Base-by-base conservation (phyloP, 2,888 invertebrate genomes). In the Pandemis cinnamomeana region DNA sequence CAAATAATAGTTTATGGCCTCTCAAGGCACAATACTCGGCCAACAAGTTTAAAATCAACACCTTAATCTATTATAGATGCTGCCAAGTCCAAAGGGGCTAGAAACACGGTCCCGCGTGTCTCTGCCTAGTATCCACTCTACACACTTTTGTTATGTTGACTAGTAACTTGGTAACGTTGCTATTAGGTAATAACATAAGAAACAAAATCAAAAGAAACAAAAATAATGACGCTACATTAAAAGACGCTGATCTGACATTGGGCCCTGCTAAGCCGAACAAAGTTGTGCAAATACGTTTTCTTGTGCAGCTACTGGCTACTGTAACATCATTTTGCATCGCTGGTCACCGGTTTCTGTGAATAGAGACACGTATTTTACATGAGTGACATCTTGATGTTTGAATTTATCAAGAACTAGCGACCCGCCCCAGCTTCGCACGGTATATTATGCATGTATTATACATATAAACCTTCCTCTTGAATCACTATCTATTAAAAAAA, bases 301-400 rank as follows among this genome's bases (percentile, higher is more conserved):
- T 67, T 53, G 41, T 53, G 15, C 15, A 53, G 67, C 41, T 67
- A 53, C 66, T 67, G 36, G 67, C 41, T 67, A 53, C 66, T 67
- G 36, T 36, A 53, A 67, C n/a, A 15, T 53, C 8, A 53, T 41
- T 53, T 51, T 41, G 48, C 67, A 27, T 67, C 6, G 7, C 8
- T 53, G 53, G 53, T 8, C 7, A 36, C 51, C 51, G 66, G n/a
- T 41, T 53, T 27, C 20, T 42, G 67, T 36, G 27, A 27, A 64
- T 63, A 13, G 27, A 61, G 61, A 41, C 41, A 63, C 10, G 5
- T 1, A 11, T 58, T 55, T 55, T 15, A 55, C 7, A 0, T 20
- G 20, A 55, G 20, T 2, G 55, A 15, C 20, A 55, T 36, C 27
- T 36, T 4, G 27, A 36, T 36, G 27, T 36, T 36, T 36, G 27